phyloP scores from a whole-genome alignment of 2,113 vertebrate species.

The Baryphthengus martii region DNA sequence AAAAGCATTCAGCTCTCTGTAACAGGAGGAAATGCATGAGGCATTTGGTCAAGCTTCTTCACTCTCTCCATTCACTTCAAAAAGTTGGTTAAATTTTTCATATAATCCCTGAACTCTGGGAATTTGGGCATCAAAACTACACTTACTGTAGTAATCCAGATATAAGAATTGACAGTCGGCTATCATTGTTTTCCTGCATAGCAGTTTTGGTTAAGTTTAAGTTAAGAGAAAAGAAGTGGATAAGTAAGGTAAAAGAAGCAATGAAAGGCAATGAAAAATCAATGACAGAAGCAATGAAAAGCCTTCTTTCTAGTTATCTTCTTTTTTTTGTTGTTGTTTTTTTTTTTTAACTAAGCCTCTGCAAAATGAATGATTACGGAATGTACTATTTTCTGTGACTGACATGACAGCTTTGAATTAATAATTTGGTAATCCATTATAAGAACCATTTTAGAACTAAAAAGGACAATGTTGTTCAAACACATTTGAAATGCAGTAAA shows the following conservation, averaged over 20 bases:
- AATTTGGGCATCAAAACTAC: background rate
- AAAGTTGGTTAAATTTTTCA: background rate
- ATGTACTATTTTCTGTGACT: background rate
- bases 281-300: background rate
- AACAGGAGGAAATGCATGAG: background rate
- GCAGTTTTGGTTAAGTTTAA: background rate
- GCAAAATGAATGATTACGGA: background rate
- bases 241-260: background rate
- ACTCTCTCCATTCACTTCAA: background rate
- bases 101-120: background rate
- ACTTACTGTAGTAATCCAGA: background rate
- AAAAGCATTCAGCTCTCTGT: background rate
- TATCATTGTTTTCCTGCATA: background rate
- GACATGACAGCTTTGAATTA: background rate
- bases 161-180: background rate
- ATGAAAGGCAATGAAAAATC: too few species aligned
- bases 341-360: background rate
- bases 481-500: background rate
- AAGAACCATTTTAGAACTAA: background rate
- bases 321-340: background rate
- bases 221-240: background rate
- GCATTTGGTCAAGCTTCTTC: background rate
- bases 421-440: background rate
- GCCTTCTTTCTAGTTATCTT: background rate
- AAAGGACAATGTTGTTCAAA: background rate